Evolutionary conservation across 2,797 vertebrate genomes (phyloP).

Genomic region (Mionectes olivaceus): DNA sequence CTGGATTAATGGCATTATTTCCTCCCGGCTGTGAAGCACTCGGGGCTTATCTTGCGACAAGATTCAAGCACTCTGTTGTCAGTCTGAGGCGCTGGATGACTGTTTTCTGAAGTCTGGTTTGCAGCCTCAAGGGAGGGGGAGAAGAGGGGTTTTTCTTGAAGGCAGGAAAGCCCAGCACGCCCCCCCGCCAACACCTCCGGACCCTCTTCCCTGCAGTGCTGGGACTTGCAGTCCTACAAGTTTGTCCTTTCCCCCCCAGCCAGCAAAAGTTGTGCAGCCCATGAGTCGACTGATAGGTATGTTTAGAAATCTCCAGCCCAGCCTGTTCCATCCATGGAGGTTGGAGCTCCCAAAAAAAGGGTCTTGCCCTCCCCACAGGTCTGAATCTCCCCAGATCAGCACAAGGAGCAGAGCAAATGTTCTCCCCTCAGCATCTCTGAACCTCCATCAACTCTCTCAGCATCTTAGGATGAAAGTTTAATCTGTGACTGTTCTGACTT

Average conservation of each 20-base stretch:
- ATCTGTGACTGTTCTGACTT: background rate
- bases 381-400: background rate
- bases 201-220: background rate
- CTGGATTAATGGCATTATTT: background rate
- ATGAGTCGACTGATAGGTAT: fast-evolving
- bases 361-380: background rate
- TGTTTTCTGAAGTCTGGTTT: background rate
- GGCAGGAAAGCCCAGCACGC: background rate
- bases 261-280: background rate
- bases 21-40: background rate
- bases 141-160: background rate
- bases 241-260: background rate
- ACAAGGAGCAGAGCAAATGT: fast-evolving
- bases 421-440: background rate
- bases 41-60: background rate
- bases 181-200: background rate
- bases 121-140: background rate
- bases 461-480: background rate
- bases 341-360: background rate
- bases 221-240: fast-evolving
- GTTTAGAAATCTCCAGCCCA: background rate
- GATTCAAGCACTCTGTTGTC: background rate
- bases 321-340: background rate
- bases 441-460: background rate
- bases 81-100: background rate